Conservation (phyloP, 2,888 invertebrate genomes). For the Melipona beecheii region DNA sequence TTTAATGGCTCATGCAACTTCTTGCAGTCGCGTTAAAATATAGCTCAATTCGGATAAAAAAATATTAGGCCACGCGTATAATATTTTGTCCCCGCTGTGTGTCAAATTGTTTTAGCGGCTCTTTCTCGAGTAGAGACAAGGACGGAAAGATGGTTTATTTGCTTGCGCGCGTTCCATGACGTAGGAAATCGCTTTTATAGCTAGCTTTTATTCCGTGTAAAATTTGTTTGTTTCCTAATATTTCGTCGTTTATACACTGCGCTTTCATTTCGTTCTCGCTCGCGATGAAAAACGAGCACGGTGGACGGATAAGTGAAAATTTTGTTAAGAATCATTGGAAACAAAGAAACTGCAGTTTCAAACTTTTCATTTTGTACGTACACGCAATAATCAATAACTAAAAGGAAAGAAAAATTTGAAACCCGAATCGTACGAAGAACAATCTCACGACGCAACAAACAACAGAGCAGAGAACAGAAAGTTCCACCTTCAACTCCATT, state of each 20-base stretch:
- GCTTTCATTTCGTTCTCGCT: not conserved
- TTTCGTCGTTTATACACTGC: not conserved
- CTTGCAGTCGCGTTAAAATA: not conserved
- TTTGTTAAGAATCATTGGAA: not conserved
- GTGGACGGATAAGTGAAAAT: no score
- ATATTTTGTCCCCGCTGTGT: not conserved
- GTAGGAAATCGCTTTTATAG: not conserved
- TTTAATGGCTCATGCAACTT: not conserved
- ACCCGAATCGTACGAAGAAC: not conserved
- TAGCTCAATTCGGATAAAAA: not conserved
- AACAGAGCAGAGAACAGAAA: not conserved
- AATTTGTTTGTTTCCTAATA: not conserved
- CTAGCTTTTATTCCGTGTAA: not conserved
- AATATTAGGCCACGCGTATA: not conserved
- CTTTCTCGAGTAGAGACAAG: not conserved
- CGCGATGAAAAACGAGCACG: not conserved
- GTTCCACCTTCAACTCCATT: not conserved
- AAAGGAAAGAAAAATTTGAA: not conserved
- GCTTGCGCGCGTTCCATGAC: no score
- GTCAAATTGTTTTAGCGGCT: not conserved
- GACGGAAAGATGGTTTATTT: no score
- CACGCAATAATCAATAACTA: not conserved
- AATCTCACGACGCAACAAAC: not conserved
- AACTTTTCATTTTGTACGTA: no score
- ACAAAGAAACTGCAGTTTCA: no score